These are phyloP conservation scores for Cheilosia pagana DNA, from an alignment of 2,888 invertebrate species.

Conservation along the genomic window DNA sequence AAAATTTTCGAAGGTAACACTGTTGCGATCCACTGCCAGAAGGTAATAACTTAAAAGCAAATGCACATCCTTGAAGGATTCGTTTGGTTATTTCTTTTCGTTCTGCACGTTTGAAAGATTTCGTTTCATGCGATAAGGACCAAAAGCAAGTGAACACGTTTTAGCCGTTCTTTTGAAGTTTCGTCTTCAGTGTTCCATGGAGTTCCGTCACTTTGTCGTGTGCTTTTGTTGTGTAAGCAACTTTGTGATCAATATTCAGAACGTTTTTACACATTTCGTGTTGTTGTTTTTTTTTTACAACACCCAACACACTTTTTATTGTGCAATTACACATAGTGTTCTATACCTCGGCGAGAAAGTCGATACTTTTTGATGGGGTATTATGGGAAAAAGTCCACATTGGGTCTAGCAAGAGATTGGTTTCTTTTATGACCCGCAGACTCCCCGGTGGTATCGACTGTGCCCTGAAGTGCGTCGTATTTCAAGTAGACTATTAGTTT, in stretches of 20 bases:
- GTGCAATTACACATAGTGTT: constrained; percentile 36
- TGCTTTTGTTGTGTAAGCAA: constrained; percentile 28
- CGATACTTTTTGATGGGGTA: constrained; percentile 11
- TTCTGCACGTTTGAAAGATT: constrained; percentile 63
- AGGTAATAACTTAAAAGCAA: constrained; percentile 68
- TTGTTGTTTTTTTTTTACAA: constrained; percentile 5
- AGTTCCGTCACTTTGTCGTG: constrained; percentile 33
- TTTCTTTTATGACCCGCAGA: no score
- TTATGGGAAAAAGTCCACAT: background rate
- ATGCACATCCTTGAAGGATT: constrained; percentile 64
- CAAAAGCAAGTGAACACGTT: constrained; percentile 44
- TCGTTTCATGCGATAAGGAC: constrained; percentile 59
- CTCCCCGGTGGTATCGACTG: no score
- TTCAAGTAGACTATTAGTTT: no score
- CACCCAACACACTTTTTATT: constrained; percentile 41
- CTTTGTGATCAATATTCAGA: constrained; percentile 50
- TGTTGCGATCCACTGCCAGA: constrained; percentile 45
- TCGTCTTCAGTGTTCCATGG: constrained; percentile 25
- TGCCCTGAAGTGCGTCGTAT: no score
- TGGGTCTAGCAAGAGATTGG: no score
- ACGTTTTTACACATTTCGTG: constrained; percentile 6
- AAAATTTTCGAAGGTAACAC: no score
- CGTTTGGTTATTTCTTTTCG: constrained; percentile 36
- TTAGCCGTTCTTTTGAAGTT: constrained; percentile 68
- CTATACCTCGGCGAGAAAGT: background rate